Base-by-base conservation (phyloP, 1,140 invertebrate species). In the Bombus fervidus region DNA sequence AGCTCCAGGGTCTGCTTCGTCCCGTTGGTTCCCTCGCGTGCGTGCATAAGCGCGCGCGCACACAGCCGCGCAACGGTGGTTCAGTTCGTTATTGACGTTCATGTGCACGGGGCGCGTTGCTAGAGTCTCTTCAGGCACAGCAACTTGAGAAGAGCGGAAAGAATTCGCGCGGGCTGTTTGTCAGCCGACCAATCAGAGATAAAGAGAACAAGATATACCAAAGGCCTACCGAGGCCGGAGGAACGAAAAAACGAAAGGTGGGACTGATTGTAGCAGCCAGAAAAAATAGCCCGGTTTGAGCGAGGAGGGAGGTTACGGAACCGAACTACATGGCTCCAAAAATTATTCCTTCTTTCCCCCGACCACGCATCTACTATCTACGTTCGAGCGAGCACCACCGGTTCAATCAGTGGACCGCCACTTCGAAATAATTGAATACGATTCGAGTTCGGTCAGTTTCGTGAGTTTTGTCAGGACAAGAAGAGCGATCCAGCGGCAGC, bases 81-180 rank as follows among this genome's bases (percentile, higher is more conserved):
- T 93, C 93, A 94, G 93, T 94, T 90, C 87, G 89, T 90, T 91
- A 92, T 93, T 87, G 93, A 91, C 93, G 86, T 90, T 89, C 92
- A 89, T 43, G 62, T 85, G 53, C 89, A 90, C 91, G 86, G 91
- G 90, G 82, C 91, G 92, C 91, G 87, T 89, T 87, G 85, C 85
- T 84, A 84, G 57, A 80, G 68, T 41, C 83, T 80, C 53, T 47
- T 84, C 37, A 79, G 31, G n/a, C 53, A 39, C 68, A 53, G 83
- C 41, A 43, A 28, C 15, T 66, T 69, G 34, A 59, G n/a, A 76
- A 25, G 4, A 57, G 22, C 34, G 25, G 25, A 64, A 31, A 64
- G 76, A 81, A 88, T 88, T 82, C 41, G 84, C 87, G 79, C 37
- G 75, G 57, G 68, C 37, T 86, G 57, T 69, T 53, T 47, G 41